phyloP scores from a whole-genome alignment of 2,113 vertebrate species.

The Ceyx cyanopectus region DNA sequence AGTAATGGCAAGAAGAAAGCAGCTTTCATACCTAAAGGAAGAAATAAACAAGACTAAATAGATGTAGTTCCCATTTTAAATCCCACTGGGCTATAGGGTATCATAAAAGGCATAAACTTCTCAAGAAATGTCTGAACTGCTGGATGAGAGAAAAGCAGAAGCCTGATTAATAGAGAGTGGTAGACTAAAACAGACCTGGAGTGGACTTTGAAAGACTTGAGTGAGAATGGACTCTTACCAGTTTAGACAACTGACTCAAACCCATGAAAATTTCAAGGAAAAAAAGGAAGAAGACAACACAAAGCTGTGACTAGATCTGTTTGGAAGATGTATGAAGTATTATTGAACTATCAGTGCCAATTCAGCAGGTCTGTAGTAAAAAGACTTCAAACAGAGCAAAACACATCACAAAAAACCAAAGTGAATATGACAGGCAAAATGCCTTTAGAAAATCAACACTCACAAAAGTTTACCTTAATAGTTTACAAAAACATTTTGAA shows the following conservation, averaged over 20 bases:
- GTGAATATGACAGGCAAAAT: too few relatives aligned
- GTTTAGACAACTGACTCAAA: not conserved
- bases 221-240: not conserved
- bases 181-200: not conserved
- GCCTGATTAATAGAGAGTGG: not conserved
- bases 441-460: too few relatives aligned
- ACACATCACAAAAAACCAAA: too few relatives aligned
- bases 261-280: too few relatives aligned
- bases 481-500: too few relatives aligned
- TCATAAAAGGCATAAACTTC: not conserved
- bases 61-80: not conserved
- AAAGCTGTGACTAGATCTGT: not conserved
- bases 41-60: not conserved
- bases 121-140: not conserved
- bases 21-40: not conserved
- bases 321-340: not conserved
- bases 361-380: not conserved
- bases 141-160: not conserved
- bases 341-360: not conserved
- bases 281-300: not conserved
- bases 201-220: not conserved
- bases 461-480: too few relatives aligned
- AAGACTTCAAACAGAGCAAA: not conserved
- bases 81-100: not conserved
- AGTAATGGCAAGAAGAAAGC: not conserved